Conservation (phyloP, 1,140 invertebrate species). For the Dreissena polymorpha region DNA sequence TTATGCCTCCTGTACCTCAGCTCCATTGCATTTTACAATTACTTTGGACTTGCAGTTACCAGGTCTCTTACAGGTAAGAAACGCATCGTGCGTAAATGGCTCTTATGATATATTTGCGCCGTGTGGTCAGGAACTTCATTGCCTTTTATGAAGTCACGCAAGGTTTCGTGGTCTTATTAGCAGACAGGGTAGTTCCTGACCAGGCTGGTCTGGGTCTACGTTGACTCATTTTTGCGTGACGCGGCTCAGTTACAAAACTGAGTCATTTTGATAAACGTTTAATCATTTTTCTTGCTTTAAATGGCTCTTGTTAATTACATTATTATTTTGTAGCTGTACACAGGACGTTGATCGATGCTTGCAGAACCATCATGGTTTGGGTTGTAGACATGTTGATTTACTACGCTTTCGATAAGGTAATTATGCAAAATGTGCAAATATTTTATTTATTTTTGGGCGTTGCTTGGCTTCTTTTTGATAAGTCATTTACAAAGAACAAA, state of each 20-base stretch:
- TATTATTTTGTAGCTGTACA: constrained; percentile 73
- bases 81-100: not conserved
- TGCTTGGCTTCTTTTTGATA: not conserved
- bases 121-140: not conserved
- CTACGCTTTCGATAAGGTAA: constrained; percentile 75
- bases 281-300: not conserved
- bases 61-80: constrained; percentile 74
- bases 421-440: not conserved
- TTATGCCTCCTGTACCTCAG: constrained; percentile 74
- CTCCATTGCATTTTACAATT: constrained; percentile 78
- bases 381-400: constrained; percentile 72
- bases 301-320: not conserved
- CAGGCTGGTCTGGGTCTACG: not conserved
- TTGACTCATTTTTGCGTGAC: not conserved
- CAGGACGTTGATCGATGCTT: constrained; percentile 77
- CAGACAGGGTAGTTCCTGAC: not conserved
- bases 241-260: not conserved
- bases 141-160: not conserved
- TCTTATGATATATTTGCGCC: not conserved
- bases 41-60: constrained; percentile 76
- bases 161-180: not conserved
- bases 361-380: constrained; percentile 77
- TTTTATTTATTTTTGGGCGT: not conserved
- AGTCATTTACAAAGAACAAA: not conserved
- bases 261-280: not conserved